Base-by-base conservation (phyloP, 2,113 vertebrate species). In the Anguilla rostrata region DNA sequence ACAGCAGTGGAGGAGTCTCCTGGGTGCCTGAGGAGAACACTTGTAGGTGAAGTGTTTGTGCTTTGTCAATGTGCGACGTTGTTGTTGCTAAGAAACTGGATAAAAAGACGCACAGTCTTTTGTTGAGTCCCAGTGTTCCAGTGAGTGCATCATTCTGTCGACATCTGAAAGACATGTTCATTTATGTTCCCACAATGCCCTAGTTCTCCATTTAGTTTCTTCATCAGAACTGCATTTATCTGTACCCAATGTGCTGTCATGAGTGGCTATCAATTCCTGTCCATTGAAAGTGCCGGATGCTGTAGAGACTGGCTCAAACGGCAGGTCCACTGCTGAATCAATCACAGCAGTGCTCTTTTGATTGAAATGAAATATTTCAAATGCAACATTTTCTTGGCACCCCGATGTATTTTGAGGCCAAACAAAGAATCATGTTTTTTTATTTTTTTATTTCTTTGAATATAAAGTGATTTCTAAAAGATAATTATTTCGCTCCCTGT, bases 61-160 rank as follows among this genome's bases (percentile, higher is more conserved):
- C 79, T 49, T 29, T 29, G 75, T 22, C 41, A 85, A 63, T 80
- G 57, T 81, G 86, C 18, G 41, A 83, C 46, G 84, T 20, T 34
- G 82, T 80, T 49, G 88, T 89, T 90, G 90, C 90, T 91, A 91
- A 91, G 91, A 91, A 87, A 92, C 89, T 78, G 86, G 84, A 86
- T 86, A 85, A 26, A 85, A 39, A 83, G 79, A 79, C 66, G 56
- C 71, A 56, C 20, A 26, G 82, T 83, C 80, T 80, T 22, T 60
- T 86, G 84, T 29, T 81, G 43, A 86, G 81, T 86, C 86, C 83
- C 84, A 87, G 88, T 84, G 86, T 87, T 78, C 82, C 85, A 85
- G 89, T 85, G 85, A 80, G 87, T 90, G 46, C 87, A 84, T 90
- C 85, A 63, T 60, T 81, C 63, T 75, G 12, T 18, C 29, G 86